Evolutionary conservation across 1,140 invertebrate genomes (phyloP).

Genomic region (Ruditapes philippinarum): DNA sequence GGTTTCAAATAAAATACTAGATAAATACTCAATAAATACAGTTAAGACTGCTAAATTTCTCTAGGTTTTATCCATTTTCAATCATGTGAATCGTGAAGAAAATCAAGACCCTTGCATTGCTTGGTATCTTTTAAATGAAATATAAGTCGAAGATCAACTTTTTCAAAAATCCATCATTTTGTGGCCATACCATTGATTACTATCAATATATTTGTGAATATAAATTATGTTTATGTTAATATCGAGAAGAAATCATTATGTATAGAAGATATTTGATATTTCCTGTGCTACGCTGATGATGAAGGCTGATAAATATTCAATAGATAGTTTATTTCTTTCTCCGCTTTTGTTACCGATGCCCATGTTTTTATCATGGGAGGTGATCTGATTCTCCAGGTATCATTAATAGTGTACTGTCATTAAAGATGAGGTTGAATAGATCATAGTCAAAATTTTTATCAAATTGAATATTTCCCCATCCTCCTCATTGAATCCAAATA

Average conservation of each 20-base stretch:
- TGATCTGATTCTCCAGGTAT: conserved; percentile 14
- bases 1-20: conserved; percentile 50
- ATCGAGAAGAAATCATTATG: conserved; percentile 49
- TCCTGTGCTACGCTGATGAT: conserved; percentile 49
- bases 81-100: conserved; percentile 8
- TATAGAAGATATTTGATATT: conserved; percentile 65
- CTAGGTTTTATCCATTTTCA: conserved; percentile 56
- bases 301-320: conserved; percentile 51
- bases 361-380: conserved; percentile 22
- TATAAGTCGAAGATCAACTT: conserved; percentile 1
- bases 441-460: neutral
- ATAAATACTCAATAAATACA: conserved; percentile 60
- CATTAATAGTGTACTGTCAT: neutral
- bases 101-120: neutral
- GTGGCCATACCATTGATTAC: conserved; percentile 16
- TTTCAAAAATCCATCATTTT: conserved; percentile 26
- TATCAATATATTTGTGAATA: conserved; percentile 57
- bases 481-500: neutral
- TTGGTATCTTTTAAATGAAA: too few relatives aligned
- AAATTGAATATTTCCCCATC: conserved; percentile 27
- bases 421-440: neutral
- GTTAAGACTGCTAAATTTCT: conserved; percentile 5
- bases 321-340: conserved; percentile 57
- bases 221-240: conserved; percentile 67
- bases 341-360: conserved; percentile 24